Evolutionary conservation across 2,113 vertebrate genomes (phyloP).

Genomic region (Cervus canadensis): DNA sequence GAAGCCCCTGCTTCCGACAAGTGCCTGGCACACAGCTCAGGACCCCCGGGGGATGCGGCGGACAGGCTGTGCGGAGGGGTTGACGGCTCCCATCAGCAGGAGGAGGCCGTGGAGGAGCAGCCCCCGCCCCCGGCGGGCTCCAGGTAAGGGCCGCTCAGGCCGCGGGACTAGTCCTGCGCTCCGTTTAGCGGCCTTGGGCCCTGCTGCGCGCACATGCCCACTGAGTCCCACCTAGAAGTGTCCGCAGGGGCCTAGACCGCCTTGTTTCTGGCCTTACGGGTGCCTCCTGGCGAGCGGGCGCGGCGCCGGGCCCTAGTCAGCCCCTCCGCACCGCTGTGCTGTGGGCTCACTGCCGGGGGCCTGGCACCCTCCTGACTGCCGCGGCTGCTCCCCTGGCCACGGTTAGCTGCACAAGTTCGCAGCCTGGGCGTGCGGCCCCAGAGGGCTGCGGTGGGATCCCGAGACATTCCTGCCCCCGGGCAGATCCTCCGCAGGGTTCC

Average conservation of each 20-base stretch:
- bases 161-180: accelerated
- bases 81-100: background rate
- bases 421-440: accelerated
- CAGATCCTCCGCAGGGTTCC: background rate
- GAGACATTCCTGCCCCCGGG: background rate
- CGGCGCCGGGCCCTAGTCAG: accelerated
- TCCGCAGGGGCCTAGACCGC: accelerated
- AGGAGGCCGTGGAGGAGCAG: conserved; percentile 75
- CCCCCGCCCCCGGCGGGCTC: conserved; percentile 73
- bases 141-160: conserved; percentile 74
- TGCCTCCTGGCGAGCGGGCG: accelerated
- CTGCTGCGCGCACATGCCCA: background rate
- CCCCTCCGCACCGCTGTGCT: accelerated
- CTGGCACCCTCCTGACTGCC: accelerated
- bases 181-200: accelerated
- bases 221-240: accelerated
- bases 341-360: background rate
- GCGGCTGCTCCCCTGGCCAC: background rate
- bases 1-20: conserved; percentile 79
- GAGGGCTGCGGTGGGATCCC: background rate
- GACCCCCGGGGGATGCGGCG: conserved; percentile 68
- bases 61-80: conserved; percentile 53
- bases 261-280: background rate
- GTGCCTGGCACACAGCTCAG: conserved; percentile 84
- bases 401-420: background rate